Conservation (phyloP, 2,888 invertebrate genomes). For the Synanthedon formicaeformis region DNA sequence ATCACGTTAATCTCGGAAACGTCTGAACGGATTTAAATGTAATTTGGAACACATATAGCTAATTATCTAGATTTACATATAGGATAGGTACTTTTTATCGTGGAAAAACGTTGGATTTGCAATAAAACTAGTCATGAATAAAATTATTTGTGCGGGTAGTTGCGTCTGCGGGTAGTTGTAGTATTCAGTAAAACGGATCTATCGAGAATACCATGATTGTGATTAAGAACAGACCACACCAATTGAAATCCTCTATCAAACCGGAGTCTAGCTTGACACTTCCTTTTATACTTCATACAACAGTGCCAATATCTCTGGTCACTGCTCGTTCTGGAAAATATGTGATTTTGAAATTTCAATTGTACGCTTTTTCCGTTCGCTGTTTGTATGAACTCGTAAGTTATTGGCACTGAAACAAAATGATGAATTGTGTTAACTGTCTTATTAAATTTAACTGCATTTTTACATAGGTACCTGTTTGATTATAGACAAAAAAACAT, state of each 20-base stretch:
- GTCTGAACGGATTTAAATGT: no score
- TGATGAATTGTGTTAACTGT: background rate
- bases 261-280: slow-evolving; percentile 11
- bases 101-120: no score
- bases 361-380: slow-evolving; percentile 9
- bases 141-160: no score
- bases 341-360: slow-evolving; percentile 13
- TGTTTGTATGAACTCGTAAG: slow-evolving; percentile 5
- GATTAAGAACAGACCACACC: slow-evolving; percentile 19
- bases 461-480: background rate
- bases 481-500: background rate
- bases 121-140: no score
- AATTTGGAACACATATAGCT: no score
- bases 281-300: slow-evolving; percentile 5
- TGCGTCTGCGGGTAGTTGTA: no score
- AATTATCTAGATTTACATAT: no score
- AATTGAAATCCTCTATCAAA: slow-evolving; percentile 25
- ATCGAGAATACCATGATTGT: slow-evolving; percentile 24
- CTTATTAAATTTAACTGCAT: background rate
- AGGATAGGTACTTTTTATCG: no score
- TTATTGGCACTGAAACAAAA: slow-evolving; percentile 9
- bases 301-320: slow-evolving; percentile 13
- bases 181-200: no score
- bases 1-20: no score
- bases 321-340: slow-evolving; percentile 9